A percentile compares a stretch with the other conserved stretches of the same genome.
phyloP scores from a whole-genome alignment of 2,113 vertebrate species.

The Myotis davidii region DNA sequence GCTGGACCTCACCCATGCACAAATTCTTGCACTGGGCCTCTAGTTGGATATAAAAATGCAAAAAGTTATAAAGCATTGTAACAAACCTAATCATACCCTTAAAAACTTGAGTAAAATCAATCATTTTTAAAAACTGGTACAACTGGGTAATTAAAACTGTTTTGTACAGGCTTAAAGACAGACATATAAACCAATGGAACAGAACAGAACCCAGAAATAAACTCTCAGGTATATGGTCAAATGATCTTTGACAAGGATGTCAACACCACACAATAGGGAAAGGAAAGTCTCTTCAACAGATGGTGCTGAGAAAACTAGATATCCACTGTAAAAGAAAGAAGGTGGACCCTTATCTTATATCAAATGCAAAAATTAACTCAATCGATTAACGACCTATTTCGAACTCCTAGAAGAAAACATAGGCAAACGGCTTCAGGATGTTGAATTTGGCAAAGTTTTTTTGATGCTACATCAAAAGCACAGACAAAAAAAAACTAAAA shows the following conservation, averaged over 20 bases:
- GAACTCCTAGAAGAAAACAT: conserved; percentile 31
- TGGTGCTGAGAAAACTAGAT: neutral
- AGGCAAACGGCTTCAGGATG: neutral
- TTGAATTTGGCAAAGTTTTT: neutral
- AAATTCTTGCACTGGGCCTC: no score
- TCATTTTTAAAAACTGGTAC: neutral
- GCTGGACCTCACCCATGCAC: no score
- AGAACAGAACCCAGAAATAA: neutral
- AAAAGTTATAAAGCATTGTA: conserved; percentile 14
- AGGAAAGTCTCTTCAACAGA: neutral
- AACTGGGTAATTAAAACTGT: neutral
- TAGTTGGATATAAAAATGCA: conserved; percentile 18
- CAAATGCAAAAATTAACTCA: neutral
- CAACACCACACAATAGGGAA: neutral
- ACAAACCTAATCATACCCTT: neutral
- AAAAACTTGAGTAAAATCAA: neutral
- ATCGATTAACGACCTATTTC: neutral
- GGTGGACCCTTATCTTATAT: neutral
- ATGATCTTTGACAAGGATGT: neutral
- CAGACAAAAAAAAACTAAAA: neutral
- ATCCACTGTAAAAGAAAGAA: neutral
- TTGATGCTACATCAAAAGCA: neutral
- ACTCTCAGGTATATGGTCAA: neutral
- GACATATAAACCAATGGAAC: neutral
- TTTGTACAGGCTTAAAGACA: neutral